phyloP scores from a whole-genome alignment of 2,797 vertebrate genomes.

The Miichthys miiuy region DNA sequence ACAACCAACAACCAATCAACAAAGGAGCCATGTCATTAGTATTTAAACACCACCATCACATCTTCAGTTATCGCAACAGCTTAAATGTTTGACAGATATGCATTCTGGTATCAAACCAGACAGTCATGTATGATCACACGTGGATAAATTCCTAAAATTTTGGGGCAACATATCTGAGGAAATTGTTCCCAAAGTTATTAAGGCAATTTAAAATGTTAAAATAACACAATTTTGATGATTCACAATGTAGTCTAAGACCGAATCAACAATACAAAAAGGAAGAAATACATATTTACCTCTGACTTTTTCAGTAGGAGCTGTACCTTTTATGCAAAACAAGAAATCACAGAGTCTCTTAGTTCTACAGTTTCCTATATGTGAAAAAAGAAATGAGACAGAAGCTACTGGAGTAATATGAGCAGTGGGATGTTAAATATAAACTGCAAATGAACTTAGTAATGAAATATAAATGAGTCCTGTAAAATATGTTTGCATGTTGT shows the following conservation, averaged over 20 bases:
- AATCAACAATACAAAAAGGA: background rate
- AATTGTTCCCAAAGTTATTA: background rate
- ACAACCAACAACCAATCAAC: background rate
- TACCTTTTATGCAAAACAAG: background rate
- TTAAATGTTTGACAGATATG: constrained; percentile 4
- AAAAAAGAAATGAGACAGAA: background rate
- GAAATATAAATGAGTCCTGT: background rate
- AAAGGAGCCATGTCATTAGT: constrained; percentile 15
- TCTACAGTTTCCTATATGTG: background rate
- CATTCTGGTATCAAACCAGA: background rate
- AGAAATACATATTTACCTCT: background rate
- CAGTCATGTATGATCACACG: background rate
- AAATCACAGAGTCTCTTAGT: background rate
- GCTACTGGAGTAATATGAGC: background rate
- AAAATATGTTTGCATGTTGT: background rate
- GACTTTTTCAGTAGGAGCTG: background rate
- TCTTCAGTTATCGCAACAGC: background rate
- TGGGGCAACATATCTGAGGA: background rate
- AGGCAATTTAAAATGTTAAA: background rate
- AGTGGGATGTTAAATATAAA: background rate
- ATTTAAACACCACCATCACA: constrained; percentile 1
- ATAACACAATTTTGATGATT: background rate
- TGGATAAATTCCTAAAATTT: background rate
- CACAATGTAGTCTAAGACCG: background rate
- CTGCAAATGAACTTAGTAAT: background rate